Conservation (phyloP, 2,888 invertebrate genomes). For the Drosophila trichaetosa region DNA sequence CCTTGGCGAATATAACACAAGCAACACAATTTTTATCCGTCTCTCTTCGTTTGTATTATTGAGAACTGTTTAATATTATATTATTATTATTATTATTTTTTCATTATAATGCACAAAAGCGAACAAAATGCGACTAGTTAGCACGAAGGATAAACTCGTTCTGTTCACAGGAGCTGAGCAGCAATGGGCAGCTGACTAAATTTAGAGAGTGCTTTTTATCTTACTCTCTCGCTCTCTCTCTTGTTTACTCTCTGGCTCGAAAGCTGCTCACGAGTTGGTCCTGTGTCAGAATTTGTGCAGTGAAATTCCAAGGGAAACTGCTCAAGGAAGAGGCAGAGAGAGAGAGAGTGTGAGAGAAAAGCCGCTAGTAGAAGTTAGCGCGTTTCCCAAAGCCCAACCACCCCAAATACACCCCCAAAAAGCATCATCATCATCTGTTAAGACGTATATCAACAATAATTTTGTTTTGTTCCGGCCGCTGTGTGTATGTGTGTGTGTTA, state of each 20-base stretch:
- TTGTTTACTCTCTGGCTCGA: constrained; percentile 10
- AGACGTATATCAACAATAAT: constrained; percentile 69
- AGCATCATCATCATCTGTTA: constrained; percentile 45
- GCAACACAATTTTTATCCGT: constrained; percentile 11
- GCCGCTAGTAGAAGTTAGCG: constrained; percentile 42
- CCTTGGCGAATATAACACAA: constrained; percentile 23
- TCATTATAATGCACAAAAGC: constrained; percentile 43
- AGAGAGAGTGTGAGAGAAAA: constrained; percentile 30
- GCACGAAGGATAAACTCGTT: constrained; percentile 84
- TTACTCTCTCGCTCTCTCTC: constrained; percentile 10
- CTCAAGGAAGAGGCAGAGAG: constrained; percentile 24
- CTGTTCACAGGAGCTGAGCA: constrained; percentile 55
- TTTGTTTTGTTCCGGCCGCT: constrained; percentile 63
- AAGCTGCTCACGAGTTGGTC: constrained; percentile 55
- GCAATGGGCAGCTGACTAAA: constrained; percentile 58
- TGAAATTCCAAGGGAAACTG: constrained; percentile 71
- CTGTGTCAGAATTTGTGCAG: constrained; percentile 74
- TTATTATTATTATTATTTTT: constrained; percentile 10
- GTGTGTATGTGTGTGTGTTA: constrained; percentile 26
- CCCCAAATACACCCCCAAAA: constrained; percentile 43
- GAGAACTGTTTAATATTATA: constrained; percentile 43
- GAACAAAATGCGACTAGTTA: constrained; percentile 71
- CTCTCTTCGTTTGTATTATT: constrained; percentile 11
- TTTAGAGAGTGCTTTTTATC: constrained; percentile 44
- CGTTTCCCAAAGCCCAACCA: constrained; percentile 30